Evolutionary conservation across 2,113 vertebrate species (phyloP).

Genomic region (Amia ocellicauda): DNA sequence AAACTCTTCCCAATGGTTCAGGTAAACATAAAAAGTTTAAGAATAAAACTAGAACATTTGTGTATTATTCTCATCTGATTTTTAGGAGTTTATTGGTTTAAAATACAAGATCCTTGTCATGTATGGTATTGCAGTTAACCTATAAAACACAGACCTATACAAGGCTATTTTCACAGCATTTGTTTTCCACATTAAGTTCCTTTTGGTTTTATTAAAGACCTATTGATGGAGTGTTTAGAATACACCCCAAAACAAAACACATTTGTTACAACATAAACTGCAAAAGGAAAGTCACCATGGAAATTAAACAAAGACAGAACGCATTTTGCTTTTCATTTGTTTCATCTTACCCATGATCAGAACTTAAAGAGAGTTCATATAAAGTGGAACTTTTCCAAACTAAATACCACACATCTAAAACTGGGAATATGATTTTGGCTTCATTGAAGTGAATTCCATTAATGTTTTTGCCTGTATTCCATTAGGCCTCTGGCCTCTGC

Average conservation of each 20-base stretch:
- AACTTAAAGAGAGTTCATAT: constrained; percentile 9
- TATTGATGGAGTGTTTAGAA: constrained; percentile 4
- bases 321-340: neutral
- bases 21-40: no score
- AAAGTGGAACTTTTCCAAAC: constrained; percentile 24
- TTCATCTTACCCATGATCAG: neutral
- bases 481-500: constrained; percentile 24
- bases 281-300: neutral
- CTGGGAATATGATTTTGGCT: constrained; percentile 27
- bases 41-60: no score
- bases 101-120: neutral
- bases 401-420: constrained; percentile 25
- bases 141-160: neutral
- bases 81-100: neutral
- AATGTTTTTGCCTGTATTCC: constrained; percentile 32
- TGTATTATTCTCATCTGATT: neutral
- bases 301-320: neutral
- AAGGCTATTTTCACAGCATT: neutral
- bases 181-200: neutral
- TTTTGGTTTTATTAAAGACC: neutral
- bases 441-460: constrained; percentile 26
- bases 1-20: no score
- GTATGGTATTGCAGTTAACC: neutral
- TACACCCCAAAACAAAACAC: neutral
- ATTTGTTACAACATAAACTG: no score